Evolutionary conservation across 2,888 invertebrate species (phyloP).

Genomic region (Stenoptilia bipunctidactyla): DNA sequence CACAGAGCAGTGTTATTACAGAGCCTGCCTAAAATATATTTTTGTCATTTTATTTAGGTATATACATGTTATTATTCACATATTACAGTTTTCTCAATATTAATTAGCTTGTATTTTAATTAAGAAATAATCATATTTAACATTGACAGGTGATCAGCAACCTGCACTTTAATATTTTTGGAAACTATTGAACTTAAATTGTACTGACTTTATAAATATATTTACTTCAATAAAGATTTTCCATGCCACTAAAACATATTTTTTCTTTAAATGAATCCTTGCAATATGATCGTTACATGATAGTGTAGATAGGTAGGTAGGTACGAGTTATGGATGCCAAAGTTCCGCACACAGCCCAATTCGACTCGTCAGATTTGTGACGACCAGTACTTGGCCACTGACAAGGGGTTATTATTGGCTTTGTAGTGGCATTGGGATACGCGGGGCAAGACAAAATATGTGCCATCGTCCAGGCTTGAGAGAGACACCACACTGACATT

Average conservation of each 20-base stretch:
- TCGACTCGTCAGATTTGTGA: too few relatives aligned
- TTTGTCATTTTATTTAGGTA: conserved; percentile 73
- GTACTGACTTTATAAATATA: conserved; percentile 74
- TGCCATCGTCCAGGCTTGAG: too few relatives aligned
- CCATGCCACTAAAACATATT: conserved; percentile 58
- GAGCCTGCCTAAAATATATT: conserved; percentile 72
- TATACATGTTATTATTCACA: conserved; percentile 71
- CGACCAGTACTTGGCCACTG: too few relatives aligned
- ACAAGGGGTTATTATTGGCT: too few relatives aligned
- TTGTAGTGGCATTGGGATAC: too few relatives aligned
- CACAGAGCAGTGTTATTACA: conserved; percentile 63
- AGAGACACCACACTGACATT: too few relatives aligned
- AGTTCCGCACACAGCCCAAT: too few relatives aligned
- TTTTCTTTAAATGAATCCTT: not conserved
- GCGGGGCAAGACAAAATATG: too few relatives aligned
- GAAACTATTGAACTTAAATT: conserved; percentile 74
- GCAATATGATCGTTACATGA: too few relatives aligned
- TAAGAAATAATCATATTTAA: conserved; percentile 74
- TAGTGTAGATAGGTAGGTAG: too few relatives aligned
- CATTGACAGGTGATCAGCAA: conserved; percentile 73
- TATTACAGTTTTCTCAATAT: conserved; percentile 73
- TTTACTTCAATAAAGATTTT: conserved; percentile 74
- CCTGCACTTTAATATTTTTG: conserved; percentile 74
- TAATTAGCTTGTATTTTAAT: conserved; percentile 70
- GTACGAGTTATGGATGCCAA: too few relatives aligned